Conservation (phyloP, 1,140 invertebrate species). For the Solenopsis fugax region DNA sequence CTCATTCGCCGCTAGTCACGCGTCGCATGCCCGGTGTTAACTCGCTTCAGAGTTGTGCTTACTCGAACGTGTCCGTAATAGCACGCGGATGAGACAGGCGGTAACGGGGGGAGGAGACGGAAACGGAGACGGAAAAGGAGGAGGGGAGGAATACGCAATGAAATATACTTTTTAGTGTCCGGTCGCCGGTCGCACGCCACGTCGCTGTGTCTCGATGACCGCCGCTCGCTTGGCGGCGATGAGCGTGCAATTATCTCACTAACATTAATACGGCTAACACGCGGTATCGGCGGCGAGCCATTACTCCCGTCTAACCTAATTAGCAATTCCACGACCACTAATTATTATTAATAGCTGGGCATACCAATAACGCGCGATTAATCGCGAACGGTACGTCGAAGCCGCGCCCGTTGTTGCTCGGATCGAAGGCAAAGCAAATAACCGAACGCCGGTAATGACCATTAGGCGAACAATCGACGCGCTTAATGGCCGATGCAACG, state of each 20-base stretch:
- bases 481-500: slow-evolving; percentile 39
- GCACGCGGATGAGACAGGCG: slow-evolving; percentile 44
- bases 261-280: slow-evolving; percentile 24
- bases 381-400: background rate
- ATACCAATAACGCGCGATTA: slow-evolving; percentile 17
- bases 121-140: background rate
- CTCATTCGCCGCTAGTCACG: slow-evolving; percentile 83
- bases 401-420: slow-evolving; percentile 20
- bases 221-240: slow-evolving; percentile 29
- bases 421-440: slow-evolving; percentile 27
- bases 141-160: slow-evolving; percentile 37
- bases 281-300: slow-evolving; percentile 41
- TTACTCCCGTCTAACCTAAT: slow-evolving; percentile 54
- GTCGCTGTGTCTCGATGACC: slow-evolving; percentile 30
- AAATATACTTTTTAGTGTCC: slow-evolving; percentile 59
- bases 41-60: slow-evolving; percentile 47
- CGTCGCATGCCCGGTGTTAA: slow-evolving; percentile 71
- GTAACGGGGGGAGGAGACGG: background rate
- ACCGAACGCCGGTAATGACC: slow-evolving; percentile 12
- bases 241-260: slow-evolving; percentile 54
- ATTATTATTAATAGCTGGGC: slow-evolving; percentile 52
- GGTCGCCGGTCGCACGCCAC: slow-evolving; percentile 7
- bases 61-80: slow-evolving; percentile 63
- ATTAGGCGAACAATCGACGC: slow-evolving; percentile 42
- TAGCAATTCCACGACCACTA: slow-evolving; percentile 31